Base-by-base conservation (phyloP, 2,113 vertebrate genomes). In the Craseonycteris thonglongyai region DNA sequence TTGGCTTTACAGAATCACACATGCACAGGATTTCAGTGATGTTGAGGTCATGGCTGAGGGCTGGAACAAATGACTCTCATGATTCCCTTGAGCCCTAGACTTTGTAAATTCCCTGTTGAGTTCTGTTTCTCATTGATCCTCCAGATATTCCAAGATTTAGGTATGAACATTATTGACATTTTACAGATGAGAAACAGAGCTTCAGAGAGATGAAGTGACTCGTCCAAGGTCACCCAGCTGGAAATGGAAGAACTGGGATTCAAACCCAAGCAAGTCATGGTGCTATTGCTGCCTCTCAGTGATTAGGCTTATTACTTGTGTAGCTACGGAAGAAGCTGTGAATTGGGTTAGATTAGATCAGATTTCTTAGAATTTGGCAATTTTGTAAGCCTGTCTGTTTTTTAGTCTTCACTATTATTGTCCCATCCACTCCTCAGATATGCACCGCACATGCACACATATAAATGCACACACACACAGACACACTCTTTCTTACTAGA, bases 191-290 rank as follows among this genome's bases (percentile, higher is more conserved):
- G 30, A 18, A 78, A 80, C 8, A 7, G 28, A 76, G 42, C 5
- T 26, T 49, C 6, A 1, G 58, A n/a, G 54, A 88, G 26, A 15
- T 59, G 54, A 71, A 90, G 15, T 38, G 40, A 38, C n/a, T 90
- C 81, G 22, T 65, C 30, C 40, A 75, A 15, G 47, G 16, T 75
- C 35, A 26, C 33, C 12, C 42, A 69, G 47, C n/a, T 56, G 18
- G 58, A 71, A 65, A 56, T 47, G 19, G 11, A 90, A 90, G 30
- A 94, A 9, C 35, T 54, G 15, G n/a, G 45, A 33, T 83, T 95
- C 28, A 88, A 79, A 87, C n/a, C 38, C 40, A 88, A 33, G 14
- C 45, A 74, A 79, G 15, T 45, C 22, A 15, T n/a, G 42, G 14
- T 63, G 61, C n/a, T 51, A 8, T 22, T 18, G 47, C 33, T 49